Evolutionary conservation across 2,113 vertebrate species (phyloP).

Genomic region (Dendropsophus ebraccatus): DNA sequence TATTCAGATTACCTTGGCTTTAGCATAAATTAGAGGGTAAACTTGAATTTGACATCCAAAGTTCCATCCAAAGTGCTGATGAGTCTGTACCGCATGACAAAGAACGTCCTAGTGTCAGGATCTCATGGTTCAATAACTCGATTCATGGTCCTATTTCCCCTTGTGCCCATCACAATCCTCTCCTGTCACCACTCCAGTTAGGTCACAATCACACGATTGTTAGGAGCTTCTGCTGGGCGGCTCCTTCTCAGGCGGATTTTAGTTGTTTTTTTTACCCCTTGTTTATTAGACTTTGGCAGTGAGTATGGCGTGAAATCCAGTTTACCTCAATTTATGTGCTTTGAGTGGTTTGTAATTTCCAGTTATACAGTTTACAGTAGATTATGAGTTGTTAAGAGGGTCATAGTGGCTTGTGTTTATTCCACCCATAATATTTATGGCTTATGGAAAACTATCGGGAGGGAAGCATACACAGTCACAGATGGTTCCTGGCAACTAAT

Average conservation of each 20-base stretch:
- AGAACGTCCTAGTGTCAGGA: constrained; percentile 23
- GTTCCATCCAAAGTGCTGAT: constrained; percentile 1
- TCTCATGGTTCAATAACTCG: constrained; percentile 25
- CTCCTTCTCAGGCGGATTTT: neutral
- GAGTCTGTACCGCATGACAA: neutral
- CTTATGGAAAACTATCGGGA: neutral
- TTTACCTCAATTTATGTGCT: constrained; percentile 10
- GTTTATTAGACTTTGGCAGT: neutral
- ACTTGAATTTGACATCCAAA: neutral
- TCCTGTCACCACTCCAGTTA: constrained; percentile 31
- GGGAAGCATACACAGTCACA: no score
- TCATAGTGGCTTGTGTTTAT: neutral
- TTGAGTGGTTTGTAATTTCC: constrained; percentile 14
- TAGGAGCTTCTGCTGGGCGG: neutral
- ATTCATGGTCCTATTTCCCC: constrained; percentile 20
- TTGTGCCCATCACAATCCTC: constrained; percentile 13
- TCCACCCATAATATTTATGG: neutral
- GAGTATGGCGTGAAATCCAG: neutral
- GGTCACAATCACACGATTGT: constrained; percentile 59
- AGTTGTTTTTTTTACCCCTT: neutral
- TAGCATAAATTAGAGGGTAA: neutral
- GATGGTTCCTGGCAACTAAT: no score
- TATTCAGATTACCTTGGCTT: neutral
- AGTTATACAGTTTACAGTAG: constrained; percentile 25
- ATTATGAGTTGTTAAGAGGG: neutral